Percentiles rank a stretch among this genome's conserved stretches.
Evolutionary conservation across 1,140 invertebrate species (phyloP).

Genomic region (Neomicropteryx cornuta): DNA sequence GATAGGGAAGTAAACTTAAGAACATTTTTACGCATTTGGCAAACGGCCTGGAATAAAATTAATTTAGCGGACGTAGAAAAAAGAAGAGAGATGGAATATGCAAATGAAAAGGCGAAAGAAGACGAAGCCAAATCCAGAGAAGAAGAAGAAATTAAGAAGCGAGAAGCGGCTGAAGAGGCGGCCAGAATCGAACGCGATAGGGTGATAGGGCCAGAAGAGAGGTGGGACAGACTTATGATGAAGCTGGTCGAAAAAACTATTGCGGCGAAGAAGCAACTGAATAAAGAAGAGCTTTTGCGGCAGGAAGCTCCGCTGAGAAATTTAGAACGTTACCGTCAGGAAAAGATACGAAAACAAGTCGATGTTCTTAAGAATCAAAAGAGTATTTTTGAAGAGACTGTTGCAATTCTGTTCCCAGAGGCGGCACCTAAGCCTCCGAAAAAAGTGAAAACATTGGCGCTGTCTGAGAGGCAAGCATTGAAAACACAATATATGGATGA

Average conservation of each 20-base stretch:
- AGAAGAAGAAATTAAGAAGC: slow-evolving; percentile 27
- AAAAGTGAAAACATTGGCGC: slow-evolving; percentile 22
- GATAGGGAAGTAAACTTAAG: slow-evolving; percentile 30
- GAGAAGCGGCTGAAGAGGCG: slow-evolving; percentile 28
- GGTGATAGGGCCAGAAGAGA: slow-evolving; percentile 30
- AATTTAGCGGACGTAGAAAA: slow-evolving; percentile 29
- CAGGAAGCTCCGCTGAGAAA: slow-evolving; percentile 35
- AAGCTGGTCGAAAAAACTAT: slow-evolving; percentile 35
- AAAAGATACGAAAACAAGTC: slow-evolving; percentile 33
- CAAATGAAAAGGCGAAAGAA: slow-evolving; percentile 28
- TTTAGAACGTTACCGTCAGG: slow-evolving; percentile 29
- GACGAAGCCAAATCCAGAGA: slow-evolving; percentile 25
- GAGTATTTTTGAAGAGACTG: slow-evolving; percentile 36
- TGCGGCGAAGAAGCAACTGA: slow-evolving; percentile 36
- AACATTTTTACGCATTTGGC: slow-evolving; percentile 28
- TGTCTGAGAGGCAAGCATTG: slow-evolving; percentile 19
- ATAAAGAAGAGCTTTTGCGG: slow-evolving; percentile 30
- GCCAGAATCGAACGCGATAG: slow-evolving; percentile 21
- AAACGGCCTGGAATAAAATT: slow-evolving; percentile 29
- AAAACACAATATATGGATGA: slow-evolving; percentile 26
- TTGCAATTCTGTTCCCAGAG: slow-evolving; percentile 37
- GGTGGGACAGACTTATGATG: slow-evolving; percentile 34
- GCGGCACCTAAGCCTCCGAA: slow-evolving; percentile 28
- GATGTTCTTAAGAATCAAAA: slow-evolving; percentile 38
- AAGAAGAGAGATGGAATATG: slow-evolving; percentile 29